Evolutionary conservation across 2,888 invertebrate genomes (phyloP), one percentile per base, ranked within the genome.

Genomic region (Sinopyrophorus schimmeli): DNA sequence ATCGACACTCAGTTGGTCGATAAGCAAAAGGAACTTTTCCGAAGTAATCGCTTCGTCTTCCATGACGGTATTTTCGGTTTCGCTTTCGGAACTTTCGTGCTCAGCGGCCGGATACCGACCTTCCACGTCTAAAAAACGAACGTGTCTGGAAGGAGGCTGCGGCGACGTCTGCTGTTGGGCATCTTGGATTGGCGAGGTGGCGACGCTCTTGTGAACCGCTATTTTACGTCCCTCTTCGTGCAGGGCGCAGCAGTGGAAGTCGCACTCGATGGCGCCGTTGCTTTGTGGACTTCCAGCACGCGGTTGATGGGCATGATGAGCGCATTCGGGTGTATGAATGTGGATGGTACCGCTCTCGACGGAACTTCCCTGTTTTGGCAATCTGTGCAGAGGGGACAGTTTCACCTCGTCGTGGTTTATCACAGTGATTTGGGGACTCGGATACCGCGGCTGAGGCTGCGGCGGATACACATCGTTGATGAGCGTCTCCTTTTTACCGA

Each of bases 201-300:
- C 92, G 60, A 92, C 92, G 71, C 88, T 90, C 76, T 92, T 92
- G 78, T 91, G 91, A 58, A 92, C 91, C 58, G 92, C 91, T 69
- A 93, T 92, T 69, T 90, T 86, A 53, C 92, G 83, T 5, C 92
- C 92, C 73, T 92, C 93, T 74, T 93, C 92, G 80, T 94, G 94
- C 65, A 94, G 78, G 57, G 93, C 90, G 77, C 93, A 93, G 76
- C 94, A 94, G 75, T 94, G 94, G 76, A 94, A 94, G 78, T 94
- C 94, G 78, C 94, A 94, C 75, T 93, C 92, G 59, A 77, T 71
- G 67, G 77, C 70, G 68, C 80, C 76, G 69, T 80, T 77, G 58
- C 68, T 82, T 77, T 67, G 81, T 74, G 73, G 85, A 65, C 83
- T 80, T 41, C 84, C 84, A 57, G 83, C 80, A 28, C 84, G 78